Evolutionary conservation across 2,888 invertebrate genomes (phyloP), one percentile per base, ranked within the genome.

Genomic region (Perizoma flavofasciatum): DNA sequence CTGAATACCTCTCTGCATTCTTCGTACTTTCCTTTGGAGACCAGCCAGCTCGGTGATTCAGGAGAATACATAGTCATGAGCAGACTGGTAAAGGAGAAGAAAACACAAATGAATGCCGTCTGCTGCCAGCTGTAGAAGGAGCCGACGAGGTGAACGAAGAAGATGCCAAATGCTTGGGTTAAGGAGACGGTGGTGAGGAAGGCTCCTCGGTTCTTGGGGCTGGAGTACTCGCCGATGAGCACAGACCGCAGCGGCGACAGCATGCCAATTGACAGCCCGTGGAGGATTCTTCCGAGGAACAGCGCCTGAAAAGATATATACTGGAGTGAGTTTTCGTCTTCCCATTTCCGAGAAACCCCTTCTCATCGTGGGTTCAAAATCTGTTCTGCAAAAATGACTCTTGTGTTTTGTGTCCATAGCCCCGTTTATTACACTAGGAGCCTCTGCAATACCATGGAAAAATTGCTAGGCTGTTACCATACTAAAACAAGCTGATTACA

Each of bases 31-130:
- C 90, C 92, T 65, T 90, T 92, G 4, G 92, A 82, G 0, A 93
- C 86, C 34, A 95, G 75, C 94, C 94, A 95, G 54, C 89, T 87
- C 0, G 95, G 95, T 4, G 94, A 93, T 79, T 95, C 95, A 0
- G 94, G 94, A 0, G 83, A 78, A 61, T 75, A 82, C 5, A 85
- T 56, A 0, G 80, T 81, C 78, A 87, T 82, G 8, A 81, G 59
- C 6, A 94, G 76, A 39, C 93, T 88, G 6, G 87, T 71, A 44
- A 93, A 73, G 0, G 93, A 89, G 39, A 93, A 81, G 34, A 79
- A 65, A 0, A 88, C 82, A 61, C 91, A 90, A 22, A 93, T 74
- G 0, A 92, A 71, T 0, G 93, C 93, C 0, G 93, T 91, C 9
- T 79, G 78, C 68, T 92, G 84, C 94, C 94, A 94, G 45, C 84